Percentiles rank a stretch among this genome's conserved stretches.
phyloP scores from a whole-genome alignment of 1,140 invertebrate species.

The Drosophila mojavensis region DNA sequence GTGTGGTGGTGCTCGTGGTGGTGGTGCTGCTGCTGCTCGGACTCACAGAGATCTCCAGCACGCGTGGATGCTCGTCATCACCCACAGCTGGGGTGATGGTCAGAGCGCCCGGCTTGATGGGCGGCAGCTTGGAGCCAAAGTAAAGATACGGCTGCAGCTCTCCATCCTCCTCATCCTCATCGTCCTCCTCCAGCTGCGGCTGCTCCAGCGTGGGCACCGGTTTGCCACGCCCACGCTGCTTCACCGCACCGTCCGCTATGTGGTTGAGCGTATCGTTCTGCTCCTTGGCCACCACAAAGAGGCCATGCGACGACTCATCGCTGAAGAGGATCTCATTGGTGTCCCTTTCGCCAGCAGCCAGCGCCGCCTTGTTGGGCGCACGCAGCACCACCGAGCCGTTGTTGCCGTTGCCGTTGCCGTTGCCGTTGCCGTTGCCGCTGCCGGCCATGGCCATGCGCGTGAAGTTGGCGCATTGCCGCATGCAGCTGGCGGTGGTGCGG shows the following conservation, averaged over 20 bases:
- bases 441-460: constrained; percentile 70
- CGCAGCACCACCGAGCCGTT: constrained; percentile 45
- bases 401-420: background rate
- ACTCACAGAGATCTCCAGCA: constrained; percentile 77
- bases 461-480: constrained; percentile 78
- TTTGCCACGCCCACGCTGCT: constrained; percentile 55
- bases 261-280: constrained; percentile 78
- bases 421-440: constrained; percentile 2
- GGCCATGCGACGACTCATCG: constrained; percentile 79
- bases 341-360: constrained; percentile 52
- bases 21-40: constrained; percentile 48
- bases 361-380: constrained; percentile 9
- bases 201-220: constrained; percentile 2
- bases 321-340: constrained; percentile 83
- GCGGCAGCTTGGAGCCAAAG: constrained; percentile 88
- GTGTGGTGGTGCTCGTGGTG: constrained; percentile 31
- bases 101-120: constrained; percentile 85
- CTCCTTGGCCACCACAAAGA: constrained; percentile 80
- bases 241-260: constrained; percentile 58
- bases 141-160: constrained; percentile 89
- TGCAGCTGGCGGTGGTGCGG: constrained; percentile 80
- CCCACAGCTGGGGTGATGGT: constrained; percentile 83
- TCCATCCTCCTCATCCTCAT: constrained; percentile 72
- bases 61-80: constrained; percentile 75
- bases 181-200: constrained; percentile 40